Conservation (phyloP, 2,888 invertebrate genomes). For the Drosophila robusta region DNA sequence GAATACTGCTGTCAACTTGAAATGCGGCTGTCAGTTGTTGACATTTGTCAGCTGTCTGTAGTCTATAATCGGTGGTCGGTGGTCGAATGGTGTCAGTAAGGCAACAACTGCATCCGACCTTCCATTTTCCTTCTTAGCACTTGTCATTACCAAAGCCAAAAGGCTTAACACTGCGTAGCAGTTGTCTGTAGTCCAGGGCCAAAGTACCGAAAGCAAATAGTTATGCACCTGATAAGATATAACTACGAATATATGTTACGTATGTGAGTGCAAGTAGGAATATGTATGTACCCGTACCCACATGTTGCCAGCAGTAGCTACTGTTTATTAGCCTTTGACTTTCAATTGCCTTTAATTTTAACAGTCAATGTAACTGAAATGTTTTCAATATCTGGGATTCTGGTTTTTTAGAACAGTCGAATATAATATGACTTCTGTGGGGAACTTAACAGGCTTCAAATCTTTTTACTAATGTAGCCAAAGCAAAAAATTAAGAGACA, state of each 20-base stretch:
- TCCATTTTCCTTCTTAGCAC: constrained; percentile 22
- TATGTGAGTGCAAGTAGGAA: constrained; percentile 1
- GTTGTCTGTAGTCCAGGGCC: constrained; percentile 34
- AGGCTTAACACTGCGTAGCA: constrained; percentile 32
- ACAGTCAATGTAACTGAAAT: neutral
- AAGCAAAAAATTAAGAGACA: constrained; percentile 1
- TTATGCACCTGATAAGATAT: constrained; percentile 41
- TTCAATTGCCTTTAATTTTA: neutral
- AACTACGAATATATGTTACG: neutral
- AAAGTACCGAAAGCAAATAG: constrained; percentile 41
- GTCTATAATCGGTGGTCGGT: neutral
- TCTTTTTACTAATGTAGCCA: constrained; percentile 5
- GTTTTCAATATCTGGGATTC: too few relatives aligned
- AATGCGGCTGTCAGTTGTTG: constrained; percentile 38
- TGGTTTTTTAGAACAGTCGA: too few relatives aligned
- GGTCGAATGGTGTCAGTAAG: constrained; percentile 58
- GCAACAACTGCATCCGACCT: constrained; percentile 29
- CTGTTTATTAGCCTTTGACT: neutral
- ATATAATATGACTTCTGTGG: too few relatives aligned
- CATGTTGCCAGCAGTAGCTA: neutral
- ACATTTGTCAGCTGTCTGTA: constrained; percentile 35
- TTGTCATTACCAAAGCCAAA: constrained; percentile 52
- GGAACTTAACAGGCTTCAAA: constrained; percentile 3
- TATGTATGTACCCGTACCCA: neutral
- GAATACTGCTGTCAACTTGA: constrained; percentile 18